Conservation (phyloP, 1,140 invertebrate species). For the Euura saliciscinereae region DNA sequence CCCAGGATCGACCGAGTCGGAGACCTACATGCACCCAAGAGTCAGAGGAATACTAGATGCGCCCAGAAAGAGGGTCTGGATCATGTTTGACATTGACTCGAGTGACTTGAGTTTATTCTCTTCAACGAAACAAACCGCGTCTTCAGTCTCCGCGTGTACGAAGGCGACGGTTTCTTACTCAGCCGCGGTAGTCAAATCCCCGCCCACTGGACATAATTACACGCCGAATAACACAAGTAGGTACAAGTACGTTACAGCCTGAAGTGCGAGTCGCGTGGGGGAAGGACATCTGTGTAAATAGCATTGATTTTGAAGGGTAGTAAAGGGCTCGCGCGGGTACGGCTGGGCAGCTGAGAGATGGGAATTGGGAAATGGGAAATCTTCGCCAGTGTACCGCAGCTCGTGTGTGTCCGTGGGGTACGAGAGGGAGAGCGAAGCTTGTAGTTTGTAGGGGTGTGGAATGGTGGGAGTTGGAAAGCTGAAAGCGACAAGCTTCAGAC, state of each 20-base stretch:
- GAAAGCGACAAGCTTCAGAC: slow-evolving; percentile 26
- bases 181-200: too few species aligned
- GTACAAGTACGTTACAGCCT: not conserved
- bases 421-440: not conserved
- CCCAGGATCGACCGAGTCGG: not conserved
- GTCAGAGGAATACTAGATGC: too few species aligned
- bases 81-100: too few species aligned
- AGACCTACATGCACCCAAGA: too few species aligned
- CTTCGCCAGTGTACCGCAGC: not conserved
- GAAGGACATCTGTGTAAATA: slow-evolving; percentile 26
- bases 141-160: too few species aligned
- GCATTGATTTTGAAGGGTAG: slow-evolving; percentile 20
- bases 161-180: too few species aligned
- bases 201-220: too few species aligned
- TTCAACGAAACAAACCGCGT: too few species aligned
- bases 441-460: not conserved
- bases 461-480: not conserved
- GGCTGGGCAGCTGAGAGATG: slow-evolving; percentile 20
- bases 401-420: not conserved
- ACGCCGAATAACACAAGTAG: too few species aligned
- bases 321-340: slow-evolving; percentile 18
- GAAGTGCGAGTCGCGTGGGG: slow-evolving; percentile 9
- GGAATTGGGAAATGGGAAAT: slow-evolving; percentile 16
- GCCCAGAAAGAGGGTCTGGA: too few species aligned
- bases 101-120: too few species aligned